A percentile compares a stretch with the other conserved stretches of the same genome.
These are phyloP conservation scores for Orchesellides sinensis DNA, from an alignment of 2,888 invertebrate genomes.

Conservation along the genomic window DNA sequence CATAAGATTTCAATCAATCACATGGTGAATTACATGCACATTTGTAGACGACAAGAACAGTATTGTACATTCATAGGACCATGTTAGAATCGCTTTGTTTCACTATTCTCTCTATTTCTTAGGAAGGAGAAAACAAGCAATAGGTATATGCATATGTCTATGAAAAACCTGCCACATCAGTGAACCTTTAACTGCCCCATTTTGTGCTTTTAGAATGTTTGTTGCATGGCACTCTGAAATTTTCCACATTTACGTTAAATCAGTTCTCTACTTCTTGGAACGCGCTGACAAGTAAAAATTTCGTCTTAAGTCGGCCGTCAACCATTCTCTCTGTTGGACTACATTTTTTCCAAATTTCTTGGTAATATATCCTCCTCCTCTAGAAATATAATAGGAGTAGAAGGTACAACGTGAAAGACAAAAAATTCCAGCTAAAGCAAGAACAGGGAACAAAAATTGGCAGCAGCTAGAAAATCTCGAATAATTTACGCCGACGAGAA, in stretches of 20 bases:
- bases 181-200: conserved; percentile 24
- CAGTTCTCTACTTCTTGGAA: conserved; percentile 46
- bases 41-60: conserved; percentile 37
- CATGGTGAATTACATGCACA: conserved; percentile 1
- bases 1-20: conserved; percentile 62
- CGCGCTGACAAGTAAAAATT: conserved; percentile 60
- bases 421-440: too few species aligned
- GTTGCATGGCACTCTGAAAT: conserved; percentile 25
- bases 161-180: conserved; percentile 45
- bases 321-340: conserved; percentile 18
- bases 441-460: conserved; percentile 55
- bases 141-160: too few species aligned
- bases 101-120: neutral
- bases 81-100: neutral
- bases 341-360: conserved; percentile 18
- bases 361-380: neutral
- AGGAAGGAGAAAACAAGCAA: neutral
- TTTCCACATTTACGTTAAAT: conserved; percentile 40
- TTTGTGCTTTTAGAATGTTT: neutral
- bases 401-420: neutral
- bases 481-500: conserved; percentile 60
- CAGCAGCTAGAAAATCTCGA: conserved; percentile 54
- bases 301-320: conserved; percentile 56
- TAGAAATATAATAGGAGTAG: too few species aligned
- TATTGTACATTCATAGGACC: neutral